Base-by-base conservation (phyloP, 2,113 vertebrate genomes). In the Hemibates koningsi region DNA sequence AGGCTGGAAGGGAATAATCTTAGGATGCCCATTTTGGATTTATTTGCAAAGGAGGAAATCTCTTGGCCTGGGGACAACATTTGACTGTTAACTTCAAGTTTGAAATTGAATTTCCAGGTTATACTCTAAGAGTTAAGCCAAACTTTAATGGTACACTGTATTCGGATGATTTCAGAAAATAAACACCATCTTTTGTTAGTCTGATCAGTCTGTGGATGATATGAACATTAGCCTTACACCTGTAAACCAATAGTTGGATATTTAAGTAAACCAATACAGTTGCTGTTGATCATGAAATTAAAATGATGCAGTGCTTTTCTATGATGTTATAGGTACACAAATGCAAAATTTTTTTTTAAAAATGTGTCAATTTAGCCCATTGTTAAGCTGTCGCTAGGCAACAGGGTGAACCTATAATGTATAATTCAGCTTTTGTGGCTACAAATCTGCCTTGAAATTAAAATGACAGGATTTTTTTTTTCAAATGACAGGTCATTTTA, bases 1-100 rank as follows among this genome's bases (percentile, higher is more conserved):
- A 94, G 90, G 95, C 95, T 95, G 54, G 85, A 78, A 86, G 93
- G 93, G 94, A 96, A 95, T 94, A 95, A 95, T 93, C 90, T 86
- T 86, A 88, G 94, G 91, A 93, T 94, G 91, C 90, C 87, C 82
- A 93, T 95, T 94, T 91, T 94, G 91, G 93, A 95, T 94, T 94
- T 94, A 94, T 96, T 93, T 93, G 89, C 80, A 79, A 89, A 91
- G 88, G 83, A 93, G 85, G 86, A 81, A 68, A 82, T 89, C 90
- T 94, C 68, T 93, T 91, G 89, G 92, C 95, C 84, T 7, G 38
- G 83, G 94, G 94, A 81, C 82, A 80, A 92, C 85, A 90, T 91
- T 88, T 90, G 90, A 89, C 89, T 90, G 86, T 90, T 94, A 94
- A 93, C 93, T 93, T 86, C 81, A 94, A 80, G 90, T 87, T 92